phyloP scores from a whole-genome alignment of 2,797 vertebrate genomes.

The Microctenopoma stevenorrisi region DNA sequence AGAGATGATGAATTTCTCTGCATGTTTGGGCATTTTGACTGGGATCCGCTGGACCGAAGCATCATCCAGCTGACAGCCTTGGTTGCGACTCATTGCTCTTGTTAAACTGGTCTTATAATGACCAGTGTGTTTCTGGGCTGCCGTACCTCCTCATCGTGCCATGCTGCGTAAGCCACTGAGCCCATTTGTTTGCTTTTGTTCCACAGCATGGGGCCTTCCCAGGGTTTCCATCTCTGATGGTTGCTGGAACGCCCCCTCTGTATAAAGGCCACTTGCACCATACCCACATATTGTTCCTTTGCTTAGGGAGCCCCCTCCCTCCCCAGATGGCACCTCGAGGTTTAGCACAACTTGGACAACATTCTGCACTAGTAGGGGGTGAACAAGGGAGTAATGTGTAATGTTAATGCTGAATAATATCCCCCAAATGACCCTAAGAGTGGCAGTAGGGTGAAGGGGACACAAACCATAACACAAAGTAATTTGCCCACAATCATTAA shows the following conservation, averaged over 20 bases:
- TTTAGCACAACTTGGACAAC: conserved; percentile 45
- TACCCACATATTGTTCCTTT: conserved; percentile 51
- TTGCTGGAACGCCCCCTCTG: conserved; percentile 56
- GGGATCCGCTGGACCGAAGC: background rate
- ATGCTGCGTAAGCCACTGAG: conserved; percentile 65
- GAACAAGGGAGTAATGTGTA: conserved; percentile 8
- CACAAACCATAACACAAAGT: conserved; percentile 58
- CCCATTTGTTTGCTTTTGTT: conserved; percentile 80
- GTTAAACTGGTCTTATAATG: conserved; percentile 43
- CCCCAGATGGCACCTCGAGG: conserved; percentile 34
- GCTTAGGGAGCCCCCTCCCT: conserved; percentile 21
- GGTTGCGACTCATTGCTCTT: conserved; percentile 44
- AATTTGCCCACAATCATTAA: conserved; percentile 54
- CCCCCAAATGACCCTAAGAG: conserved; percentile 53
- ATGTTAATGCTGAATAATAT: conserved; percentile 39
- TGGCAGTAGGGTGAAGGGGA: conserved; percentile 72
- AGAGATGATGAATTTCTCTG: background rate
- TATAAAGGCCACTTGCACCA: conserved; percentile 55
- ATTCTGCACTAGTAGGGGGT: conserved; percentile 27
- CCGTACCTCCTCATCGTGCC: conserved; percentile 52
- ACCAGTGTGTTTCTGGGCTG: conserved; percentile 53
- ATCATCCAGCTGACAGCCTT: conserved; percentile 23
- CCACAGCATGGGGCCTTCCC: conserved; percentile 74
- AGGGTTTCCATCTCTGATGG: conserved; percentile 58
- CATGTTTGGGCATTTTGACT: background rate